Percentiles rank a stretch among this genome's conserved stretches.
phyloP scores from a whole-genome alignment of 2,888 invertebrate species.

The Pelosia muscerda region DNA sequence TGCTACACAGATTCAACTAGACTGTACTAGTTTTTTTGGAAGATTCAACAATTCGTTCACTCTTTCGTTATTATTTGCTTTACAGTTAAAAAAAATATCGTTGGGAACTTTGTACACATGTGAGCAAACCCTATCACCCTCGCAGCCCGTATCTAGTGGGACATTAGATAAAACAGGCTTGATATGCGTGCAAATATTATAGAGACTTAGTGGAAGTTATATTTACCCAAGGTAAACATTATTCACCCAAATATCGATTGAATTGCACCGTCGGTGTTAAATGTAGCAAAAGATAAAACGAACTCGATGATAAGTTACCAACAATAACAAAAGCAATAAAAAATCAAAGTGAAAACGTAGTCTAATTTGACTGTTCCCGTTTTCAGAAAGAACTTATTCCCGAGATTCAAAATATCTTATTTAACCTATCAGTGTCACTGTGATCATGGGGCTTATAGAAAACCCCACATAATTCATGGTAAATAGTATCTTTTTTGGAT shows the following conservation, averaged over 20 bases:
- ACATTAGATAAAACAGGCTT: background rate
- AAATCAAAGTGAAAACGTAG: background rate
- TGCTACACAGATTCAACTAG: too few species aligned
- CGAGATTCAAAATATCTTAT: too few species aligned
- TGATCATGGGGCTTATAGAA: too few species aligned
- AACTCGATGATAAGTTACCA: background rate
- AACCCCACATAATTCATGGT: too few species aligned
- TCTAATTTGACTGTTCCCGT: too few species aligned
- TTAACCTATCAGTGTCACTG: too few species aligned
- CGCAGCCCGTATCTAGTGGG: background rate
- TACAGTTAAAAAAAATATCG: background rate
- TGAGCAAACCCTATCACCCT: background rate
- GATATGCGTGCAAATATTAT: background rate
- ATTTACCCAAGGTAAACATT: background rate
- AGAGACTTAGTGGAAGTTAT: background rate
- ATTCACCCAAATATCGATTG: conserved; percentile 1
- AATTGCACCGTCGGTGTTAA: background rate
- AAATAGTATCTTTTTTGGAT: too few species aligned
- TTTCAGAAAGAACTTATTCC: too few species aligned
- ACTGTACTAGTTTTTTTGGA: too few species aligned
- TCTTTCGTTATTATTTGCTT: background rate
- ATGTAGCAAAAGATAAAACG: background rate
- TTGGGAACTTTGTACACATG: background rate
- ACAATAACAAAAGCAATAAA: background rate
- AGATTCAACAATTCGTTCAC: too few species aligned